A percentile compares a stretch with the other conserved stretches of the same genome.
phyloP scores from a whole-genome alignment of 1,140 invertebrate genomes.

The Neodiprion fabricii region DNA sequence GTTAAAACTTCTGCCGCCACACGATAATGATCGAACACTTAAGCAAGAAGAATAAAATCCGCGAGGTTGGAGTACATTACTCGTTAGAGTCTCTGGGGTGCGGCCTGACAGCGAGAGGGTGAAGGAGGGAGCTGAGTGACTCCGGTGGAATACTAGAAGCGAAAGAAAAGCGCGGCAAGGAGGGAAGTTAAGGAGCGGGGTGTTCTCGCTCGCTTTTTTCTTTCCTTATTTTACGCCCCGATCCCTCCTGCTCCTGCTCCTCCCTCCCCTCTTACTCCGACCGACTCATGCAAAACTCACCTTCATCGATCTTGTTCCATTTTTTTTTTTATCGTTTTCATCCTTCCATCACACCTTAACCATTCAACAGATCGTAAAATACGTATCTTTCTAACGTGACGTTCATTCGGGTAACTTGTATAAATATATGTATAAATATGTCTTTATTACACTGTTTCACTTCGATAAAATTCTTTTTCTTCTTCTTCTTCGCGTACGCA shows the following conservation, averaged over 20 bases:
- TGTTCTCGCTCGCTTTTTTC: not conserved
- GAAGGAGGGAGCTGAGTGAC: not conserved
- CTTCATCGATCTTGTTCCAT: not conserved
- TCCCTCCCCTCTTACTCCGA: too few species aligned
- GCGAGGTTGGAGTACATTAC: constrained; percentile 7
- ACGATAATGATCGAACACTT: constrained; percentile 7
- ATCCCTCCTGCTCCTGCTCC: too few species aligned
- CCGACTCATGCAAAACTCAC: not conserved
- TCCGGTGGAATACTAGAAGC: not conserved
- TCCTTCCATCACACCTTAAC: too few species aligned
- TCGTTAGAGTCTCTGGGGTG: constrained; percentile 2
- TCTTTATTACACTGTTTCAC: too few species aligned
- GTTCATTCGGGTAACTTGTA: too few species aligned
- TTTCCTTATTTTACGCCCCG: not conserved
- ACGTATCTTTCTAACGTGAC: too few species aligned
- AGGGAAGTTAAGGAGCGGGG: not conserved
- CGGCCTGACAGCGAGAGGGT: not conserved
- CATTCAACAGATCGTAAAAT: too few species aligned
- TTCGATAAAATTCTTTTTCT: too few species aligned
- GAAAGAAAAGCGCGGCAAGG: not conserved
- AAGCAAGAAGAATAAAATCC: not conserved
- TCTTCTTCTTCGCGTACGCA: too few species aligned
- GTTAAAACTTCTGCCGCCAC: constrained; percentile 4
- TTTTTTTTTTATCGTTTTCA: too few species aligned
- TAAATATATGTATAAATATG: too few species aligned